phyloP scores from a whole-genome alignment of 1,140 invertebrate genomes.

The Apis cerana region DNA sequence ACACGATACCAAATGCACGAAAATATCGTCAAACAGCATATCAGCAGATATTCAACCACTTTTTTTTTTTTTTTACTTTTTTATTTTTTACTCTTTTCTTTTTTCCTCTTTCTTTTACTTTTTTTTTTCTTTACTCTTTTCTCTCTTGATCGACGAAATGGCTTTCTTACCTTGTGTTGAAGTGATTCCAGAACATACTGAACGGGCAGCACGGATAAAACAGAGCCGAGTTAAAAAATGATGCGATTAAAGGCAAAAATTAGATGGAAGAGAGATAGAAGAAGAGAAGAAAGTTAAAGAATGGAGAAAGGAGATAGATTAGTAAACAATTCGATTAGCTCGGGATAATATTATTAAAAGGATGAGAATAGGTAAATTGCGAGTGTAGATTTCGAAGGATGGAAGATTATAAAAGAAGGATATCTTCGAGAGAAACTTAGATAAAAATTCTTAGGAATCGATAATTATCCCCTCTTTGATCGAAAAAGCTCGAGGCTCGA shows the following conservation, averaged over 20 bases:
- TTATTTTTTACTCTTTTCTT: neutral
- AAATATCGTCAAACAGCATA: slow-evolving; percentile 65
- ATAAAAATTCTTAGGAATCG: neutral
- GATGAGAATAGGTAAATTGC: neutral
- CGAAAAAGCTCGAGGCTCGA: slow-evolving; percentile 69
- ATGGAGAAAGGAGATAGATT: no score
- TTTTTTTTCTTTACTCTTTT: slow-evolving; percentile 9
- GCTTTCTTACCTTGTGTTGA: slow-evolving; percentile 96
- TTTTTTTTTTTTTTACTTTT: neutral
- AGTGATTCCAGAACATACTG: slow-evolving; percentile 99
- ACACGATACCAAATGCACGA: slow-evolving; percentile 65
- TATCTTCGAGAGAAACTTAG: neutral
- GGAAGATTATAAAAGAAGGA: neutral
- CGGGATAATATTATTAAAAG: neutral
- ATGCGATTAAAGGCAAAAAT: slow-evolving; percentile 76
- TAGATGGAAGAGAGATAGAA: slow-evolving; percentile 55
- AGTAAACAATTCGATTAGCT: no score
- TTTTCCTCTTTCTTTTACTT: neutral
- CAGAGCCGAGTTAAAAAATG: slow-evolving; percentile 81
- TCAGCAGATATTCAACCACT: slow-evolving; percentile 48
- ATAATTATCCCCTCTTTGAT: slow-evolving; percentile 20
- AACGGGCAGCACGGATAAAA: slow-evolving; percentile 86
- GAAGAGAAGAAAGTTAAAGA: neutral
- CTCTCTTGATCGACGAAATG: slow-evolving; percentile 51
- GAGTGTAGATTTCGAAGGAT: neutral